phyloP scores from a whole-genome alignment of 1,140 invertebrate species.

The Drosophila triauraria region DNA sequence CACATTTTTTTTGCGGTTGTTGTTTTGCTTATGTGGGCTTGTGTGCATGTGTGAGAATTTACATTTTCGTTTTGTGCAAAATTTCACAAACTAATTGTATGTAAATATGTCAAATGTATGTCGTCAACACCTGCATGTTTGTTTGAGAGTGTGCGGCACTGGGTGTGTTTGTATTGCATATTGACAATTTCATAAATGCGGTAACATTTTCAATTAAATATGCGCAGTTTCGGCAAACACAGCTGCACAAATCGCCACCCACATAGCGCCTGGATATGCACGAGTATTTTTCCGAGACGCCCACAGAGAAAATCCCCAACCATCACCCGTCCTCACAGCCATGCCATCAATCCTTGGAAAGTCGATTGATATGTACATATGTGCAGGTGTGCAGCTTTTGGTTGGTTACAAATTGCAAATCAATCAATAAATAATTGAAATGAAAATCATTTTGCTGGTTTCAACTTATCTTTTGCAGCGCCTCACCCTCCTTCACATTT shows the following conservation, averaged over 20 bases:
- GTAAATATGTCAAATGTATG: conserved; percentile 80
- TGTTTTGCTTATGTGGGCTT: conserved; percentile 16
- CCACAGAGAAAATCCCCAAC: conserved; percentile 7
- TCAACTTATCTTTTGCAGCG: conserved; percentile 71
- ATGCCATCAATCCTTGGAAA: conserved; percentile 65
- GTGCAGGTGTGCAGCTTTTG: conserved; percentile 81
- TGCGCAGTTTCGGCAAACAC: conserved; percentile 75
- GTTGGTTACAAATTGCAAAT: conserved; percentile 83
- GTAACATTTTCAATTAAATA: conserved; percentile 84
- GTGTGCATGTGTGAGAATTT: conserved; percentile 47
- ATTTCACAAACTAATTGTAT: conserved; percentile 80
- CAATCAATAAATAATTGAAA: conserved; percentile 84
- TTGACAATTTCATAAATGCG: conserved; percentile 83
- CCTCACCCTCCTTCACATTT: conserved; percentile 1
- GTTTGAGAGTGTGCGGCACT: conserved; percentile 16
- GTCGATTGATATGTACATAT: conserved; percentile 70
- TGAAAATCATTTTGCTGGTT: conserved; percentile 83
- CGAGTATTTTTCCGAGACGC: conserved; percentile 27
- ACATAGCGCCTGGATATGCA: conserved; percentile 13
- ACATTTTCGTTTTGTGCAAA: conserved; percentile 65
- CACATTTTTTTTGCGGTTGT: conserved; percentile 26
- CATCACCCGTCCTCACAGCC: conserved; percentile 7
- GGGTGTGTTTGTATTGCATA: conserved; percentile 72
- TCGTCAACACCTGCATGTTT: conserved; percentile 72
- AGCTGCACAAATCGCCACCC: conserved; percentile 63